A percentile compares a stretch with the other conserved stretches of the same genome.
Conservation (phyloP, 2,113 vertebrate species). For the Notothenia coriiceps region DNA sequence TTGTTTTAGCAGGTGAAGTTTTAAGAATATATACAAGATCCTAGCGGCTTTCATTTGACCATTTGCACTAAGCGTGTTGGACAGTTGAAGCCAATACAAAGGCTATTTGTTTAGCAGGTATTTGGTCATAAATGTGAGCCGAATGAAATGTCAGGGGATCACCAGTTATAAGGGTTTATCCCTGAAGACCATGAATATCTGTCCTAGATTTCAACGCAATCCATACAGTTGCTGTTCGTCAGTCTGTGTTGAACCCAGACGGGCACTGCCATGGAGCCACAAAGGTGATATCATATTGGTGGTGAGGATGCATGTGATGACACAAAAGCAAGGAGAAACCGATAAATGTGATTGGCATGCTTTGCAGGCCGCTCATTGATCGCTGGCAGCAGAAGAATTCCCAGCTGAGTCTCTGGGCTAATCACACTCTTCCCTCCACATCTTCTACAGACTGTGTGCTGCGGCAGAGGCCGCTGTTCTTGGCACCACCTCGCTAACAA, state of each 20-base stretch:
- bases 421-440: slow-evolving; percentile 71
- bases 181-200: neutral
- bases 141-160: neutral
- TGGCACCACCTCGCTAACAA: slow-evolving; percentile 48
- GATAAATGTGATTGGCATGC: slow-evolving; percentile 75
- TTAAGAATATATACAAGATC: neutral
- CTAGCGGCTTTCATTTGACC: neutral
- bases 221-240: neutral
- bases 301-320: slow-evolving; percentile 60
- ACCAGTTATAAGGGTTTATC: neutral
- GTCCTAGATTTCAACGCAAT: neutral
- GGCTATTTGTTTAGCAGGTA: neutral
- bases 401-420: slow-evolving; percentile 64
- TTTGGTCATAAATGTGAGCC: neutral
- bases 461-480: slow-evolving; percentile 55
- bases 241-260: neutral
- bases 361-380: slow-evolving; percentile 70
- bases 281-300: slow-evolving; percentile 35
- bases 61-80: neutral
- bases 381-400: slow-evolving; percentile 66
- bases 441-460: slow-evolving; percentile 58
- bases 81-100: neutral
- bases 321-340: slow-evolving; percentile 68
- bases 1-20: neutral
- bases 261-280: neutral